Percentiles rank a stretch among this genome's conserved stretches.
Evolutionary conservation across 2,113 vertebrate species (phyloP).

Genomic region (Tursiops truncatus): DNA sequence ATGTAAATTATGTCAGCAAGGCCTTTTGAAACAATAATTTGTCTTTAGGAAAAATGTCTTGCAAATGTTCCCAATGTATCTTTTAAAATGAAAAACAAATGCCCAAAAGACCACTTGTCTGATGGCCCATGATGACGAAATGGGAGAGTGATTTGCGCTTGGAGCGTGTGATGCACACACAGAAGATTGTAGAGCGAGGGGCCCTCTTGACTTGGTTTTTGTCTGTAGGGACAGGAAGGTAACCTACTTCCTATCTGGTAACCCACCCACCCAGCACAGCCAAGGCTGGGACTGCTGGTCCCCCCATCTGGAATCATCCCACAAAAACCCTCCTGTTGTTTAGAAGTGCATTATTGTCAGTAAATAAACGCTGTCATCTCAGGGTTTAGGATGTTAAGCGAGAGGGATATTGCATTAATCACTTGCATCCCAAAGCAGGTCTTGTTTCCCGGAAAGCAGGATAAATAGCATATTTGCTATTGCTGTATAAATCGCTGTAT

Average conservation of each 20-base stretch:
- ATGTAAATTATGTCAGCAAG: not conserved
- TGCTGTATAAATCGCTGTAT: not conserved
- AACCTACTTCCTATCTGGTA: rapidly evolving
- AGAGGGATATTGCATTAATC: not conserved
- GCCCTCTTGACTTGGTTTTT: not conserved
- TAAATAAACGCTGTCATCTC: not conserved
- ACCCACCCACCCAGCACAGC: not conserved
- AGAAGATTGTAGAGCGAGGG: not conserved
- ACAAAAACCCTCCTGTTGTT: not conserved
- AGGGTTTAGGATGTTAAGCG: not conserved
- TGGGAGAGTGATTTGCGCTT: not conserved
- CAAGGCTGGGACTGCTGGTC: not conserved
- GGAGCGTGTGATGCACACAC: not conserved
- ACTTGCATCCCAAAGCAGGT: not conserved
- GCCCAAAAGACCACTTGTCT: not conserved
- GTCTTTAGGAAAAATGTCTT: conserved; percentile 19
- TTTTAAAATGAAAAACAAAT: not conserved
- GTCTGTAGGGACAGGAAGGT: no score
- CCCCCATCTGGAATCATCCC: not conserved
- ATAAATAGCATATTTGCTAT: conserved; percentile 4
- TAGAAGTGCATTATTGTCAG: not conserved
- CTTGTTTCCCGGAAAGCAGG: not conserved
- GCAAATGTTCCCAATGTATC: not conserved
- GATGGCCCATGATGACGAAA: rapidly evolving
- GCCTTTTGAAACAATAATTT: not conserved